Evolutionary conservation across 2,797 vertebrate species (phyloP).

Genomic region (Microctenopoma lineatum): DNA sequence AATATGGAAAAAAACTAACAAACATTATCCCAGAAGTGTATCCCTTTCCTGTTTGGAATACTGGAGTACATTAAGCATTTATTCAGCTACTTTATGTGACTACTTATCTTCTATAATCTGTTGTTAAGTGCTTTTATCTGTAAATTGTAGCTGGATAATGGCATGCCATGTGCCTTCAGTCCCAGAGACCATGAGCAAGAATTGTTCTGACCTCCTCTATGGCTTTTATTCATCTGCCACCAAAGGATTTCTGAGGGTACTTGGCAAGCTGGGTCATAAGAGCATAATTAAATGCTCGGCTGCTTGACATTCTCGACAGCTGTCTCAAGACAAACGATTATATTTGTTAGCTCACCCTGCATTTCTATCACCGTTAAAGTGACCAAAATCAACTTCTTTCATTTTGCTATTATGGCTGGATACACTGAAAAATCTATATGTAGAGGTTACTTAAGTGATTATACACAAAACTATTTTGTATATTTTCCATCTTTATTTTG

Average conservation of each 20-base stretch:
- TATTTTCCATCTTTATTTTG: conserved; percentile 2
- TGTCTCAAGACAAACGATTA: conserved; percentile 28
- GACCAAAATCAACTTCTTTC: neutral
- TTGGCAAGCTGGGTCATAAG: conserved; percentile 20
- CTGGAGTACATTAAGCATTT: conserved; percentile 53
- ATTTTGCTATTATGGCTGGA: neutral
- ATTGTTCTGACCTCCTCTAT: conserved; percentile 28
- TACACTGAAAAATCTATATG: neutral
- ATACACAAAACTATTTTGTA: conserved; percentile 4
- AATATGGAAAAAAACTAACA: conserved; percentile 6
- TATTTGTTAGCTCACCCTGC: neutral
- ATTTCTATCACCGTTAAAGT: conserved; percentile 12
- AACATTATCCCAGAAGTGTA: conserved; percentile 36
- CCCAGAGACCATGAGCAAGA: conserved; percentile 33
- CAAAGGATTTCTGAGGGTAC: conserved; percentile 21
- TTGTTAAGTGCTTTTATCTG: conserved; percentile 70
- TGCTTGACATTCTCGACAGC: conserved; percentile 30
- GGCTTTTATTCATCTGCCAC: conserved; percentile 34
- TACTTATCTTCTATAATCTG: conserved; percentile 76
- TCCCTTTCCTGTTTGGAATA: conserved; percentile 52
- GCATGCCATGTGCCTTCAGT: conserved; percentile 33
- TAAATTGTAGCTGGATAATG: conserved; percentile 61
- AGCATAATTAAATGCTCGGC: conserved; percentile 36
- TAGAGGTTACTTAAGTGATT: neutral
- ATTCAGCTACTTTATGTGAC: conserved; percentile 67